phyloP scores from a whole-genome alignment of 2,797 vertebrate genomes.

The Arnoldichthys spilopterus region DNA sequence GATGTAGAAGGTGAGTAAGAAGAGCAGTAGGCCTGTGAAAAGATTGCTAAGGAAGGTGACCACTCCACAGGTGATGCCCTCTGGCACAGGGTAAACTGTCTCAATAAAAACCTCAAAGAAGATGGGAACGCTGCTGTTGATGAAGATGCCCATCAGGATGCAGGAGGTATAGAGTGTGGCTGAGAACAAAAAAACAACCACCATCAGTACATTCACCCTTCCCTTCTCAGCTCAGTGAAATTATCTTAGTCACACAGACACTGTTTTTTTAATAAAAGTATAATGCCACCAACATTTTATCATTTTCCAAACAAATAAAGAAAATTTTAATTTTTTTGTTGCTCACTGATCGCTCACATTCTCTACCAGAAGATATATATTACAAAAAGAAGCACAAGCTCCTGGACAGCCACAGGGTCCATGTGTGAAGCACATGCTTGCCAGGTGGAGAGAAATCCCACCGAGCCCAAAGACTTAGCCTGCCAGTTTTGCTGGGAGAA shows the following conservation, averaged over 20 bases:
- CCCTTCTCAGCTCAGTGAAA: not conserved
- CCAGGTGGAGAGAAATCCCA: constrained; percentile 63
- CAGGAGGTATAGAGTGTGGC: constrained; percentile 96
- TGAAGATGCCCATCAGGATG: constrained; percentile 94
- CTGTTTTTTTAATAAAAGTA: not conserved
- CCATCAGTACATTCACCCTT: not conserved
- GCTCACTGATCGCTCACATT: constrained; percentile 8
- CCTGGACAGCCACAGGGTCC: constrained; percentile 8
- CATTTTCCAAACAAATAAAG: too few species aligned
- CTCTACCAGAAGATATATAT: constrained; percentile 29
- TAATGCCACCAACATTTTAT: too few species aligned
- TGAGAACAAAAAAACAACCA: constrained; percentile 58
- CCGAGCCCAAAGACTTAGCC: constrained; percentile 49
- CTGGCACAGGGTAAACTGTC: constrained; percentile 96
- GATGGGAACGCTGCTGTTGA: constrained; percentile 95
- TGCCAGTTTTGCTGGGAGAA: constrained; percentile 57
- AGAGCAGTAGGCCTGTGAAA: constrained; percentile 91
- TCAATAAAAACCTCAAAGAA: constrained; percentile 98
- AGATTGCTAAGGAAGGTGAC: constrained; percentile 96
- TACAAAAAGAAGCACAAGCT: constrained; percentile 5
- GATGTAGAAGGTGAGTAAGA: constrained; percentile 95
- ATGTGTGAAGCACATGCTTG: constrained; percentile 5
- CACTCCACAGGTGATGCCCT: constrained; percentile 97
- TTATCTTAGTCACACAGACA: not conserved
- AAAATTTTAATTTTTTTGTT: too few species aligned